Evolutionary conservation across 2,113 vertebrate genomes (phyloP).

Genomic region (Dicerorhinus sumatrensis): DNA sequence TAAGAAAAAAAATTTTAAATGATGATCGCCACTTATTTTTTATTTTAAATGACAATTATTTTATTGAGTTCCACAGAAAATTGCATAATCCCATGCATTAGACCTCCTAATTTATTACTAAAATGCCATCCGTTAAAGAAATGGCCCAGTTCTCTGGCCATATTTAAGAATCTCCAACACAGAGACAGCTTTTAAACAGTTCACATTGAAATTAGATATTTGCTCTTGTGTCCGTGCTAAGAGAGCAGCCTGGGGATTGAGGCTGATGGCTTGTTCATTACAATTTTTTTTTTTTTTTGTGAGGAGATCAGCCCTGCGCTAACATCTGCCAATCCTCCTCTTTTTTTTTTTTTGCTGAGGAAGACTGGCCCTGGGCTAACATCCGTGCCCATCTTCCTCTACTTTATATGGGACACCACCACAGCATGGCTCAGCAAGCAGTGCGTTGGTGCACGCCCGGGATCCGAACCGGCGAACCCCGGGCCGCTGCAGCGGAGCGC

Average conservation of each 20-base stretch:
- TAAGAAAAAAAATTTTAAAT: neutral
- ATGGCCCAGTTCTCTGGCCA: neutral
- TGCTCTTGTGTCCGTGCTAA: too few relatives aligned
- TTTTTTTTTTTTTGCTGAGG: too few relatives aligned
- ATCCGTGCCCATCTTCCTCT: too few relatives aligned
- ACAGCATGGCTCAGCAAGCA: too few relatives aligned
- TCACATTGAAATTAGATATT: neutral
- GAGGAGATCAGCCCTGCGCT: too few relatives aligned
- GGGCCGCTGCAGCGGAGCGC: too few relatives aligned
- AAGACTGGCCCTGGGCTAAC: too few relatives aligned
- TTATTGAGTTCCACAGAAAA: neutral
- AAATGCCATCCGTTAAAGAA: neutral
- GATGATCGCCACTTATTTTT: neutral
- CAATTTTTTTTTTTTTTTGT: too few relatives aligned
- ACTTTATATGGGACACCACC: too few relatives aligned
- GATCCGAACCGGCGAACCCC: too few relatives aligned
- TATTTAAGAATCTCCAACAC: neutral
- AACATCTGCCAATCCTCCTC: too few relatives aligned
- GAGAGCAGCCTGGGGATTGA: neutral
- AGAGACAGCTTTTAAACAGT: constrained; percentile 1
- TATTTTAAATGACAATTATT: neutral
- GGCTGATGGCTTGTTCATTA: neutral
- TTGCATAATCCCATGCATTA: neutral
- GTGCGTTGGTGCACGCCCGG: too few relatives aligned
- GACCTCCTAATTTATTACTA: neutral